Evolutionary conservation across 2,888 invertebrate species (phyloP).

Genomic region (Graphium colonna): DNA sequence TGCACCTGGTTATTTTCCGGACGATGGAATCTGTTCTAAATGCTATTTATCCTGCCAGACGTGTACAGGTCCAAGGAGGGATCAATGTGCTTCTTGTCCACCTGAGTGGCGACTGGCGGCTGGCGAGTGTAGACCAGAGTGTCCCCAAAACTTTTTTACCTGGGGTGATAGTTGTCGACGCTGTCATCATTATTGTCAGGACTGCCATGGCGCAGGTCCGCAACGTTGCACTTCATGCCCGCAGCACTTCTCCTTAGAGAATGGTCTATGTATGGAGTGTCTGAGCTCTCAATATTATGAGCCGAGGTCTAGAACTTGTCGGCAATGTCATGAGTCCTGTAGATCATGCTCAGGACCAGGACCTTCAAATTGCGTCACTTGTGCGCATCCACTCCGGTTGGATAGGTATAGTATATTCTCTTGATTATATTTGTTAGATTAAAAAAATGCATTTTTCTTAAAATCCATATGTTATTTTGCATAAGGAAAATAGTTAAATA

Average conservation of each 20-base stretch:
- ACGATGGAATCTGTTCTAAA: slow-evolving; percentile 89
- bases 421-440: background rate
- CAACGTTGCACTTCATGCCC: slow-evolving; percentile 87
- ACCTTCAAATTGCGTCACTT: slow-evolving; percentile 85
- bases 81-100: slow-evolving; percentile 92
- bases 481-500: too few relatives aligned
- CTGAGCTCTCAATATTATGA: slow-evolving; percentile 84
- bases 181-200: slow-evolving; percentile 93
- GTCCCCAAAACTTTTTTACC: slow-evolving; percentile 91
- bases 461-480: too few relatives aligned
- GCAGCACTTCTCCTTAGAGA: slow-evolving; percentile 84
- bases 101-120: slow-evolving; percentile 89
- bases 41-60: slow-evolving; percentile 92
- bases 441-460: too few relatives aligned
- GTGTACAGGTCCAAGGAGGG: slow-evolving; percentile 89
- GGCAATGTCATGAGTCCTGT: slow-evolving; percentile 85
- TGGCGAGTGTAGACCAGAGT: slow-evolving; percentile 91
- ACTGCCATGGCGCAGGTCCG: slow-evolving; percentile 90
- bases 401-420: slow-evolving; percentile 70
- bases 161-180: slow-evolving; percentile 91
- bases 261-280: slow-evolving; percentile 86
- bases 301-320: slow-evolving; percentile 83
- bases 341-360: slow-evolving; percentile 86
- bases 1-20: slow-evolving; percentile 90
- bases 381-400: slow-evolving; percentile 84